Conservation (phyloP, 2,113 vertebrate genomes). For the Etia nguti region DNA sequence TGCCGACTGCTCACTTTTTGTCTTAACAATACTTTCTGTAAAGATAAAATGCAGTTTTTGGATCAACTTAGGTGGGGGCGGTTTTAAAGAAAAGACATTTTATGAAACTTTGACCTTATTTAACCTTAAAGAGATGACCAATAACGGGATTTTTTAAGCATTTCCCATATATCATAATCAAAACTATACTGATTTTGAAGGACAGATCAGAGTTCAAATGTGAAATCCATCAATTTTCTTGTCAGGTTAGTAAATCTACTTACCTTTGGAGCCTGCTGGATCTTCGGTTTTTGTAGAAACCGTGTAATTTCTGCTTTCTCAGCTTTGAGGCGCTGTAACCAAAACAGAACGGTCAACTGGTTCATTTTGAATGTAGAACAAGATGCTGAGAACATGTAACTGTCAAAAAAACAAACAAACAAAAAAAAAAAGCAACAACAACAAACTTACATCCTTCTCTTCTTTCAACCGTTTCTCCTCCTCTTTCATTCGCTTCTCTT, state of each 20-base stretch:
- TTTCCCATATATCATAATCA: too few relatives aligned
- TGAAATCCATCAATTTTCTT: background rate
- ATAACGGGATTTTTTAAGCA: too few relatives aligned
- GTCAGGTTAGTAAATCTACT: background rate
- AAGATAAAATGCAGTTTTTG: background rate
- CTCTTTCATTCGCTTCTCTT: constrained; percentile 87
- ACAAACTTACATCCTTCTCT: constrained; percentile 84
- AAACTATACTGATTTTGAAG: background rate
- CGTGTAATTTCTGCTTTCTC: constrained; percentile 93
- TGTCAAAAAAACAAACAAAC: background rate
- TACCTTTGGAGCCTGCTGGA: constrained; percentile 89
- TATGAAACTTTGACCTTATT: background rate
- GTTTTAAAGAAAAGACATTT: background rate
- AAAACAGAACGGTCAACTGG: background rate
- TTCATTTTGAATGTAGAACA: background rate
- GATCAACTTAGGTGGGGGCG: too few relatives aligned
- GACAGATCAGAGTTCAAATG: background rate
- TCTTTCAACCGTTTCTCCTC: constrained; percentile 92
- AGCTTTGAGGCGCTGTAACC: constrained; percentile 85
- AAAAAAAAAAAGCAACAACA: background rate
- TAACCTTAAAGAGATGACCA: too few relatives aligned
- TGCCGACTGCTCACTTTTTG: background rate
- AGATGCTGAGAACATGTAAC: background rate
- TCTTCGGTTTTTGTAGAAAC: constrained; percentile 94
- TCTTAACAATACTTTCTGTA: background rate